Evolutionary conservation across 92 coral and sea anemone genomes (phyloP).

Genomic region (Porites rus): DNA sequence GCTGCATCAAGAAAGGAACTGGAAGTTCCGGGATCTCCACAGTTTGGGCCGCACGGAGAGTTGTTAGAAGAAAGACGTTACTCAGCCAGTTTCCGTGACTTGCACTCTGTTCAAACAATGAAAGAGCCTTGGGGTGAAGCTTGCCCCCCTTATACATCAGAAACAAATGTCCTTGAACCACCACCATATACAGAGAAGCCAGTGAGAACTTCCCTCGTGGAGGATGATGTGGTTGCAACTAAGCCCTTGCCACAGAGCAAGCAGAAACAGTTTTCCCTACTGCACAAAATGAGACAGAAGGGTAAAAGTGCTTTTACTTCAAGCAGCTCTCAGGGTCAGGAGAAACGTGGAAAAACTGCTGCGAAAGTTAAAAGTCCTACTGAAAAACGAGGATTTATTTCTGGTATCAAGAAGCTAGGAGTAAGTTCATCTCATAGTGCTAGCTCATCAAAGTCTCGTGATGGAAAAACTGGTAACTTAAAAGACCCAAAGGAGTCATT

Average conservation of each 20-base stretch:
- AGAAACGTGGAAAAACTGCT: conserved; percentile 17
- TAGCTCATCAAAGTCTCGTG: conserved; percentile 27
- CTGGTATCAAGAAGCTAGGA: conserved; percentile 52
- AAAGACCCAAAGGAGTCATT: conserved; percentile 37
- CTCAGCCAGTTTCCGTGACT: conserved; percentile 84
- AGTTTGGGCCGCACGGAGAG: conserved; percentile 46
- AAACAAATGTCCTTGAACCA: conserved; percentile 67
- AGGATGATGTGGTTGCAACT: conserved; percentile 79
- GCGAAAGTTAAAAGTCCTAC: conserved; percentile 52
- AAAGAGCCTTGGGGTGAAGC: conserved; percentile 78
- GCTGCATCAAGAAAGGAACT: conserved; percentile 74
- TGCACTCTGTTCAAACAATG: conserved; percentile 57
- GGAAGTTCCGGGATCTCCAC: conserved; percentile 11
- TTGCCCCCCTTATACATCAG: conserved; percentile 86
- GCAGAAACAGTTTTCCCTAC: conserved; percentile 79
- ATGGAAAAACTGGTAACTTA: conserved; percentile 15
- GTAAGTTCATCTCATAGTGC: conserved; percentile 26
- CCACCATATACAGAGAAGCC: conserved; percentile 89
- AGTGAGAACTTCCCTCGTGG: conserved; percentile 64
- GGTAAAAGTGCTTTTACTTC: conserved; percentile 76
- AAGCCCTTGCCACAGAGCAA: conserved; percentile 65
- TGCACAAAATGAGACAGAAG: conserved; percentile 70
- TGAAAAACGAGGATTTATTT: conserved; percentile 78
- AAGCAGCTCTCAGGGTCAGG: conserved; percentile 44
- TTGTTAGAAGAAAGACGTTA: conserved; percentile 69